Conservation (phyloP, 35 echinoderm and acorn worm species). For the Lytechinus pictus region DNA sequence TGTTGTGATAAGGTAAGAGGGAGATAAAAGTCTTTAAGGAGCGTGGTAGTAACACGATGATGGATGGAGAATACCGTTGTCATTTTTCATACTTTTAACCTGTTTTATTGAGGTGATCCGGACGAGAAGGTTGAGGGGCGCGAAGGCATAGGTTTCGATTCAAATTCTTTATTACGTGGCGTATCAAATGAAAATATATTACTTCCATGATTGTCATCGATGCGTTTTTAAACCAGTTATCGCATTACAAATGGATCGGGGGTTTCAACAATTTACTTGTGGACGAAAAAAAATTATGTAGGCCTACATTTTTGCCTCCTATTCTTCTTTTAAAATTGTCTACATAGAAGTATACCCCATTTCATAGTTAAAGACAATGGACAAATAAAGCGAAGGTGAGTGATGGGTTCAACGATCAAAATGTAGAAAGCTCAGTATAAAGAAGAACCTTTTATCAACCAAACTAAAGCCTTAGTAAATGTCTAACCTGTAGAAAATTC, state of each 20-base stretch:
- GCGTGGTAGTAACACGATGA: neutral
- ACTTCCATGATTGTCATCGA: neutral
- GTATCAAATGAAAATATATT: neutral
- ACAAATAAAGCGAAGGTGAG: no score
- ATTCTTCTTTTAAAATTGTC: no score
- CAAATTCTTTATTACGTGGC: neutral
- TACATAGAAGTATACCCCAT: no score
- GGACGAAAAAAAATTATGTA: no score
- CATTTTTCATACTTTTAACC: neutral
- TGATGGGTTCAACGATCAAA: no score
- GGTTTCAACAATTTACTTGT: no score
- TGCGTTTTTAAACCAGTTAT: neutral
- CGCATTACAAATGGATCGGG: neutral
- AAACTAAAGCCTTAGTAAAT: no score
- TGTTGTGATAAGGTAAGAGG: neutral
- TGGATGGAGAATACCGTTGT: neutral
- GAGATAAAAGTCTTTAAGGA: constrained; percentile 29
- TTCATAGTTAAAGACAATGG: no score
- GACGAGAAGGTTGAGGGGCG: neutral
- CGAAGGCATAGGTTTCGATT: neutral
- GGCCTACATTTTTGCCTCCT: no score
- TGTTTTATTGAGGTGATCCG: neutral
- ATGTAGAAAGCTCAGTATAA: no score
- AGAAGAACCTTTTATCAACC: no score
- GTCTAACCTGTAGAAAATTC: no score